phyloP scores from a whole-genome alignment of 2,797 vertebrate species.

The Trichosurus vulpecula region DNA sequence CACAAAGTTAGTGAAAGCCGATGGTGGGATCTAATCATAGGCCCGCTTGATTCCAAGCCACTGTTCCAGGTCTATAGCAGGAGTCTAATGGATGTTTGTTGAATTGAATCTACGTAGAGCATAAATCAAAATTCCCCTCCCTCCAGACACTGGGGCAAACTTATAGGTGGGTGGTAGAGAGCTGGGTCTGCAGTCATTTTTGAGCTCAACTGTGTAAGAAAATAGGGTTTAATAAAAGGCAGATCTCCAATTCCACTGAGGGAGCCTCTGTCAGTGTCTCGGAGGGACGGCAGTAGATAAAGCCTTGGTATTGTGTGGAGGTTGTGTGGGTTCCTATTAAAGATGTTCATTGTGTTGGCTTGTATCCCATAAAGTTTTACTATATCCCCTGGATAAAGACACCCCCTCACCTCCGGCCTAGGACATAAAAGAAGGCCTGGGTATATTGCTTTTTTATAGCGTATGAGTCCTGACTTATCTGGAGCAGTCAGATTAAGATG shows the following conservation, averaged over 20 bases:
- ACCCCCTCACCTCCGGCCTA: no score
- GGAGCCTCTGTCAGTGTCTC: background rate
- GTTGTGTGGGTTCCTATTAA: background rate
- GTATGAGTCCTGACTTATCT: background rate
- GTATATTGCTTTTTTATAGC: background rate
- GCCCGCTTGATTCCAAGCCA: background rate
- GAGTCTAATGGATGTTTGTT: background rate
- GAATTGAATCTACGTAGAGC: background rate
- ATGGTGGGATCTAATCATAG: background rate
- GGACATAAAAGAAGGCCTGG: no score
- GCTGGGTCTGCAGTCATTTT: background rate
- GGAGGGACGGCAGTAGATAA: background rate
- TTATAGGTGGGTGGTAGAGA: background rate
- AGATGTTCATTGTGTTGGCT: background rate
- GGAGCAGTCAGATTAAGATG: background rate
- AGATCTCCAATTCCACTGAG: background rate
- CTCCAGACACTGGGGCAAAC: background rate
- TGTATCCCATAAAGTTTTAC: background rate
- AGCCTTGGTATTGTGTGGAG: fast-evolving
- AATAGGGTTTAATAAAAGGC: background rate
- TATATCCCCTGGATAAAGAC: background rate
- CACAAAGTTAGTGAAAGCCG: background rate
- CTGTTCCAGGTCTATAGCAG: background rate
- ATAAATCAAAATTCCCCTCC: background rate
- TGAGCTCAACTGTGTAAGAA: background rate